A percentile compares a stretch with the other conserved stretches of the same genome.
These are phyloP conservation scores for Synanthedon myopaeformis DNA, from an alignment of 2,888 invertebrate genomes.

Conservation along the genomic window DNA sequence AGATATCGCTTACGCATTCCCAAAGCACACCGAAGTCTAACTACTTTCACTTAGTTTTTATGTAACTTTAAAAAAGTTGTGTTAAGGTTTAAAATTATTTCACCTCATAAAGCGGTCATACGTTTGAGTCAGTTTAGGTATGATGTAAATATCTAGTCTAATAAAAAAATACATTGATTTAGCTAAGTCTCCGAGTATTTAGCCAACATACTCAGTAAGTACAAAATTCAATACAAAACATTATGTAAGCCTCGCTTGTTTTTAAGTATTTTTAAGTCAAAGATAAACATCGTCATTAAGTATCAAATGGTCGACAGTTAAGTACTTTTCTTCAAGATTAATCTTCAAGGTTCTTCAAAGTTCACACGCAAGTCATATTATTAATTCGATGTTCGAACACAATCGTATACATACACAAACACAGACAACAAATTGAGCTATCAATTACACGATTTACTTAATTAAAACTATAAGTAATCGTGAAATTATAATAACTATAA, in stretches of 20 bases:
- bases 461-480: slow-evolving; percentile 39
- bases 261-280: background rate
- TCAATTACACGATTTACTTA: slow-evolving; percentile 45
- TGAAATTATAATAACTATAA: slow-evolving; percentile 26
- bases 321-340: background rate
- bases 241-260: background rate
- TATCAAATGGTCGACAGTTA: no score
- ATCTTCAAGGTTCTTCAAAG: background rate
- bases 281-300: no score
- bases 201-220: background rate
- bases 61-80: no score
- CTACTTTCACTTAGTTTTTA: no score
- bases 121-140: background rate
- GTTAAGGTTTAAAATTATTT: no score
- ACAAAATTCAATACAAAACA: background rate
- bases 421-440: slow-evolving; percentile 57
- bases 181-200: no score
- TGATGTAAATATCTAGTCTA: no score
- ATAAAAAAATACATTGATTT: no score
- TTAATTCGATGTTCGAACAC: slow-evolving; percentile 43
- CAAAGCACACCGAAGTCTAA: no score
- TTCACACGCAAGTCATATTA: slow-evolving; percentile 1
- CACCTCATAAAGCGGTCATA: background rate
- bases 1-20: no score
- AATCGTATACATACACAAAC: slow-evolving; percentile 38